A percentile compares a stretch with the other conserved stretches of the same genome.
phyloP scores from a whole-genome alignment of 1,140 invertebrate species.

The Thereuonema tuberculata region DNA sequence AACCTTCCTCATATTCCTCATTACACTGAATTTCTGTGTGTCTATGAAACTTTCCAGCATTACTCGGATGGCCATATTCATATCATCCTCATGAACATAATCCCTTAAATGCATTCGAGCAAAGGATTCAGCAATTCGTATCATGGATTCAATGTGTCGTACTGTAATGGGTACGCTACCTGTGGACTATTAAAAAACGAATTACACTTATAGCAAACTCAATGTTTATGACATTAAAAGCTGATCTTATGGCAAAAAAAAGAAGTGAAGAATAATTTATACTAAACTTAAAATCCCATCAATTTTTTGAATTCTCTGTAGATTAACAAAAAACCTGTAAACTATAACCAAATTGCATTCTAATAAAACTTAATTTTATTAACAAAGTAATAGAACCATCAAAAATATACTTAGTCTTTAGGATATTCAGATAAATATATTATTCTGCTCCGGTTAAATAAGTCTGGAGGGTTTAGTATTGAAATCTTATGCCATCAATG shows the following conservation, averaged over 20 bases:
- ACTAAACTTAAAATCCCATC: slow-evolving; percentile 3
- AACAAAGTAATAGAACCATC: too few relatives aligned
- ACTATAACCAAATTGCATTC: too few relatives aligned
- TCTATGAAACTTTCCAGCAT: slow-evolving; percentile 97
- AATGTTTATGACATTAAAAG: neutral
- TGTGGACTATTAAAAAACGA: slow-evolving; percentile 52
- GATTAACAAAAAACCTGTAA: too few relatives aligned
- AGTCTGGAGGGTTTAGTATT: too few relatives aligned
- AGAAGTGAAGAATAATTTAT: slow-evolving; percentile 5
- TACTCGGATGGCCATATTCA: slow-evolving; percentile 92
- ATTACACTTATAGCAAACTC: neutral
- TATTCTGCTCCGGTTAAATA: too few relatives aligned
- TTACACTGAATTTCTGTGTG: slow-evolving; percentile 96
- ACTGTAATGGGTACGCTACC: slow-evolving; percentile 97
- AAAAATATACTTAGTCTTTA: too few relatives aligned
- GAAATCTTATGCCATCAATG: too few relatives aligned
- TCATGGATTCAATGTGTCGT: slow-evolving; percentile 96
- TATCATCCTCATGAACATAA: slow-evolving; percentile 87
- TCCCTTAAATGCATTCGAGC: slow-evolving; percentile 89
- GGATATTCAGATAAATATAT: too few relatives aligned
- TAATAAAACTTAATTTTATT: too few relatives aligned
- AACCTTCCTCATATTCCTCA: slow-evolving; percentile 88
- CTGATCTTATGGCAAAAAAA: too few relatives aligned
- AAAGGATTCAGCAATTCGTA: slow-evolving; percentile 91
- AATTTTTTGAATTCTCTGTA: too few relatives aligned